Evolutionary conservation across 2,113 vertebrate genomes (phyloP).

Genomic region (Protobothrops flavoviridis): DNA sequence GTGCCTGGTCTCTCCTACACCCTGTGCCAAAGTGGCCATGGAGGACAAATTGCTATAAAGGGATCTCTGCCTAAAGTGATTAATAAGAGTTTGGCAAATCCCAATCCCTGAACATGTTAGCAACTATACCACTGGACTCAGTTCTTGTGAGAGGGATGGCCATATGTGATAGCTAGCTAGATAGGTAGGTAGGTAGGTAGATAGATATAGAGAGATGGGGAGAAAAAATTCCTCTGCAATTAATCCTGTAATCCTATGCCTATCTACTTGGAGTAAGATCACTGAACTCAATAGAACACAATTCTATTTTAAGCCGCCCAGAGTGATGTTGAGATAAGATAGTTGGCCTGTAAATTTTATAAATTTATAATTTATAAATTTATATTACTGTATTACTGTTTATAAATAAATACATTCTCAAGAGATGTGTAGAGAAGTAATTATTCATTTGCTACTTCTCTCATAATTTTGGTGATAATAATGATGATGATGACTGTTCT

Average conservation of each 20-base stretch:
- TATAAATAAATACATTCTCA: background rate
- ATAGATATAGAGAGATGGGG: too few species aligned
- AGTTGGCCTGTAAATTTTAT: background rate
- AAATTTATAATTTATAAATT: background rate
- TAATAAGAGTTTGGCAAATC: background rate
- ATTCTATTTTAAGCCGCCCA: background rate
- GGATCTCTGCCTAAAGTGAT: background rate
- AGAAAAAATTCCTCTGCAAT: background rate
- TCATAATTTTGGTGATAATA: background rate
- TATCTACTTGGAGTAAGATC: background rate
- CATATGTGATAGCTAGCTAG: background rate
- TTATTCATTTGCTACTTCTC: background rate
- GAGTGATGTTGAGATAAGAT: background rate
- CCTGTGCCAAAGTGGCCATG: background rate
- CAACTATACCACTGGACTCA: background rate
- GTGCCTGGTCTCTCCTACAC: background rate
- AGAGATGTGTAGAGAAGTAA: background rate
- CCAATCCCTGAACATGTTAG: background rate
- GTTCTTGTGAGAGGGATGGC: background rate
- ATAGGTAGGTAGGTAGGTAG: too few species aligned
- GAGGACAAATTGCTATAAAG: background rate
- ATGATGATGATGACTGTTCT: background rate
- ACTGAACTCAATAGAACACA: background rate
- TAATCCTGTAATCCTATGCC: background rate
- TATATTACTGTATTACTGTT: background rate